Percentiles rank a stretch among this genome's conserved stretches.
Evolutionary conservation across 2,113 vertebrate species (phyloP).

Genomic region (Neodon shergylaensis): DNA sequence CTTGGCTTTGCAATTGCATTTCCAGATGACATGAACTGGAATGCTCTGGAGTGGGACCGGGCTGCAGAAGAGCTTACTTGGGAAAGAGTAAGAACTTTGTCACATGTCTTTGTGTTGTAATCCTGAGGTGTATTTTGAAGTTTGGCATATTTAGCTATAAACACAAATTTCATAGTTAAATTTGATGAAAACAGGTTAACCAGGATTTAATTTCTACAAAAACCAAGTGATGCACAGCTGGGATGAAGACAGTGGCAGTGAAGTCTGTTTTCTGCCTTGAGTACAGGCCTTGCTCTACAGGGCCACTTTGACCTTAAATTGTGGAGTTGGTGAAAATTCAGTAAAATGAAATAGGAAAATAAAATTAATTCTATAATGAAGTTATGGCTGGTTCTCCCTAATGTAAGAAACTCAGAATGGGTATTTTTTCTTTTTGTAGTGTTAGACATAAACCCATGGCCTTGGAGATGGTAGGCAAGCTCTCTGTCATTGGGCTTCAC

Average conservation of each 20-base stretch:
- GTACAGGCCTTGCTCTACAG: neutral
- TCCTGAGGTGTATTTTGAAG: neutral
- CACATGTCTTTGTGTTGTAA: neutral
- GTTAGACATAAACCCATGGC: too few relatives aligned
- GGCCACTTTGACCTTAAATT: neutral
- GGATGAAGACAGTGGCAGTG: neutral
- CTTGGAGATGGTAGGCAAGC: neutral
- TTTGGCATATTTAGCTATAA: neutral
- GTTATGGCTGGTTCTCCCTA: neutral
- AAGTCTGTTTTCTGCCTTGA: neutral
- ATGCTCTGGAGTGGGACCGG: conserved; percentile 97
- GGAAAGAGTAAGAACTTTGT: conserved; percentile 88
- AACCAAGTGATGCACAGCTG: neutral
- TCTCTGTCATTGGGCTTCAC: neutral
- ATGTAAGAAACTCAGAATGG: neutral
- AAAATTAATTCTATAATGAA: neutral
- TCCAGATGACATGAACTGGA: conserved; percentile 98
- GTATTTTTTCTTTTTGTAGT: neutral
- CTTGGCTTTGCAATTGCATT: conserved; percentile 60
- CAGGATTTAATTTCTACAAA: conserved; percentile 37
- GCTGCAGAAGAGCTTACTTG: conserved; percentile 98
- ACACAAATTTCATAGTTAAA: neutral
- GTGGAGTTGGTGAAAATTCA: conserved; percentile 16
- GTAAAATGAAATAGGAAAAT: neutral
- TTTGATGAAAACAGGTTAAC: neutral